Evolutionary conservation across 2,888 invertebrate genomes (phyloP).

Genomic region (Fragum whitleyi): DNA sequence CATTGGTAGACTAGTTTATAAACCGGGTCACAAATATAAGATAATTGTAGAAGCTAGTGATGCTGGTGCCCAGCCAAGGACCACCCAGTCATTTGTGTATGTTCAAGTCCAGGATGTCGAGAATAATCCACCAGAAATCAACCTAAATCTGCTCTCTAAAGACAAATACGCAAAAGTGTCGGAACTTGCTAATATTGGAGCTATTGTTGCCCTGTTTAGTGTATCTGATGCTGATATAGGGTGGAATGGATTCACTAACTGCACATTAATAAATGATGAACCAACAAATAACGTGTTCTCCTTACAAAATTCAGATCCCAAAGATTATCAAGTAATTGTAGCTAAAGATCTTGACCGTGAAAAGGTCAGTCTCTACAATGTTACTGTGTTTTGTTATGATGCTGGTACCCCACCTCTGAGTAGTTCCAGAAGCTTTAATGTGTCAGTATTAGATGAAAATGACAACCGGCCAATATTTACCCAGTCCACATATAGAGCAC

Average conservation of each 20-base stretch:
- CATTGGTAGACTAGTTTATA: constrained; percentile 71
- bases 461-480: constrained; percentile 79
- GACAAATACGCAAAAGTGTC: constrained; percentile 70
- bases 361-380: constrained; percentile 66
- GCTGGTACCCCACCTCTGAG: constrained; percentile 76
- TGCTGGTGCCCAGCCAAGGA: constrained; percentile 71
- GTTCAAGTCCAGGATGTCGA: constrained; percentile 92
- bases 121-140: constrained; percentile 94
- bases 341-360: constrained; percentile 78
- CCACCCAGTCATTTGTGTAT: constrained; percentile 73
- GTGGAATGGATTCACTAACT: constrained; percentile 72
- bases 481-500: constrained; percentile 65
- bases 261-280: constrained; percentile 58
- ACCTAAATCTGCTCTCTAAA: constrained; percentile 67
- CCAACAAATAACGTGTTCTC: constrained; percentile 57
- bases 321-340: constrained; percentile 78
- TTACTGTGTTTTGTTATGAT: constrained; percentile 80
- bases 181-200: constrained; percentile 78
- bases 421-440: constrained; percentile 71
- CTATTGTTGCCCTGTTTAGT: constrained; percentile 80
- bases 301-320: constrained; percentile 72
- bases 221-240: constrained; percentile 82
- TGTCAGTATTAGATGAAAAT: constrained; percentile 81
- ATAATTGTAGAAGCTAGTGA: constrained; percentile 78
- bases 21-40: constrained; percentile 70